Base-by-base conservation (phyloP, 2,797 vertebrate species). In the Alectoris magna region DNA sequence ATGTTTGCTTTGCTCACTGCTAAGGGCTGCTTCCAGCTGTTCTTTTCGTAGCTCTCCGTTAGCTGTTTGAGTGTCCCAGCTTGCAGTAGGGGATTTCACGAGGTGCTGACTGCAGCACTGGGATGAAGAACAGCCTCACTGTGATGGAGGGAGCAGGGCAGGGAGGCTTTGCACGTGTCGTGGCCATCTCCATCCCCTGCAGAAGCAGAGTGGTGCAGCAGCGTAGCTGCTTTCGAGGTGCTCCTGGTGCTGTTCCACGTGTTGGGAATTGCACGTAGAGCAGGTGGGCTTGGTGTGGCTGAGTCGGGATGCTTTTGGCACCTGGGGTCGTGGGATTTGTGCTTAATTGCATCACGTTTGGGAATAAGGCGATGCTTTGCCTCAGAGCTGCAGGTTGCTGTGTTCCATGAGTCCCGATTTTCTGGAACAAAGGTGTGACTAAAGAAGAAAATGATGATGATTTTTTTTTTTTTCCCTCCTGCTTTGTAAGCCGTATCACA, bases 371-470 rank as follows among this genome's bases (percentile, higher is more conserved):
- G n/a, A 58, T 43, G 56, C 26, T 68, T 38, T 2, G 1, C 62
- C 41, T 83, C 53, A 0, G 31, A 70, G 72, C 91, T 81, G 76
- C 63, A 10, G 3, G 63, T 36, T 64, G 82, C 80, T 27, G 75
- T 31, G 4, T 64, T 80, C 69, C 76, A 83, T 1, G 1, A 78
- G 94, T 93, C 91, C 94, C 67, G 62, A 70, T 93, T 95, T 86
- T 63, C 55, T 66, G 3, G 72, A 95, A 91, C 90, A 95, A 96
- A 96, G 94, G 78, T 95, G 85, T 88, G 92, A 91, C 81, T 95
- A 63, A 90, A 73, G 71, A 82, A 91, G 79, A 62, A 87, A 80
- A 85, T 7, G 0, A 84, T 2, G 34, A 39, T 46, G 6, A 34
- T 34, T 34, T 34, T 34, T 34, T 34, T 34, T 34, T 34, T 34